Evolutionary conservation across 2,797 vertebrate species (phyloP).

Genomic region (Aulostomus chinensis): DNA sequence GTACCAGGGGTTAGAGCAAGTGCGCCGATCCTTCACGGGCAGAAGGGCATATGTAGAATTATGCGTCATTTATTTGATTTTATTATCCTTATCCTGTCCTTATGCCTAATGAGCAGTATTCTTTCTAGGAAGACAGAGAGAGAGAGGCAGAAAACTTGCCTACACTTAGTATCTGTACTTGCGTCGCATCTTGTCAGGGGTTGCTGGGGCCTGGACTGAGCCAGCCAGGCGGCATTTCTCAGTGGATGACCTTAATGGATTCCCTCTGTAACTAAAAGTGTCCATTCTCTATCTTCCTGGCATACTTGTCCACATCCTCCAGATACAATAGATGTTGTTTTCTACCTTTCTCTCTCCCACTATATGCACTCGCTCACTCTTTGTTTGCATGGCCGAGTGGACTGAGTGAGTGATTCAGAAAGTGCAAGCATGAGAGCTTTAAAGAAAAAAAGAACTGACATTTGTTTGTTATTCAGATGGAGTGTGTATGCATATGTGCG

Average conservation of each 20-base stretch:
- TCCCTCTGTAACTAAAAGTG: slow-evolving; percentile 51
- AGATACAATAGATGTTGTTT: slow-evolving; percentile 46
- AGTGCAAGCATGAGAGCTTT: background rate
- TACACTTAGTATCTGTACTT: slow-evolving; percentile 3
- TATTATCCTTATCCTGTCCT: too few relatives aligned
- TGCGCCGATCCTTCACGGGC: too few relatives aligned
- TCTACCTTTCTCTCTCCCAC: slow-evolving; percentile 4
- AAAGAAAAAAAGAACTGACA: background rate
- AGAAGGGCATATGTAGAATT: too few relatives aligned
- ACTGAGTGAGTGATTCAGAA: slow-evolving; percentile 18
- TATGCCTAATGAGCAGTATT: slow-evolving; percentile 8
- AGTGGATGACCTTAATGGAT: slow-evolving; percentile 63
- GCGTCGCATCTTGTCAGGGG: slow-evolving; percentile 14
- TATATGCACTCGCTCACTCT: slow-evolving; percentile 6
- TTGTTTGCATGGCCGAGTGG: slow-evolving; percentile 22
- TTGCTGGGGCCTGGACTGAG: slow-evolving; percentile 4
- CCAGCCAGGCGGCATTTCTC: slow-evolving; percentile 22
- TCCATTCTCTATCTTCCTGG: slow-evolving; percentile 45
- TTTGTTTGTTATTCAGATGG: background rate
- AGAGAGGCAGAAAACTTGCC: background rate
- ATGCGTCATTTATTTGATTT: too few relatives aligned
- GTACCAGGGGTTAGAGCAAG: too few relatives aligned
- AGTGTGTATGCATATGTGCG: background rate
- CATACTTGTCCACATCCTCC: slow-evolving; percentile 30
- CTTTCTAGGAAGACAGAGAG: background rate